Evolutionary conservation across 2,797 vertebrate species (phyloP).

Genomic region (Aulostomus chinensis): DNA sequence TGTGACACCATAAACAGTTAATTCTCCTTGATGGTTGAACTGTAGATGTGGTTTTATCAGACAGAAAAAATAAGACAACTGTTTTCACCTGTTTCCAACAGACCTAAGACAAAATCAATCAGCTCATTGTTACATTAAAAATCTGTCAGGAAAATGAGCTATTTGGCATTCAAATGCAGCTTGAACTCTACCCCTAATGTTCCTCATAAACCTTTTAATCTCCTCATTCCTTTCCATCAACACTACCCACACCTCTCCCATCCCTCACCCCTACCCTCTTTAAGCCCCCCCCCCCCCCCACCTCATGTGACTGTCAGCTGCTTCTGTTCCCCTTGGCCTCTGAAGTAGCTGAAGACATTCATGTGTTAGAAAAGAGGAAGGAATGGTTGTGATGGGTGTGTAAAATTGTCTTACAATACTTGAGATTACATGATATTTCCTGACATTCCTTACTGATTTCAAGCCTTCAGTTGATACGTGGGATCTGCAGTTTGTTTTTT

Average conservation of each 20-base stretch:
- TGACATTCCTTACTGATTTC: slow-evolving; percentile 6
- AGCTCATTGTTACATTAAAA: neutral
- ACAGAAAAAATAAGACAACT: too few species aligned
- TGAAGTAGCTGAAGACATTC: slow-evolving; percentile 34
- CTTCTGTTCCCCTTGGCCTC: slow-evolving; percentile 54
- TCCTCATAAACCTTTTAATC: slow-evolving; percentile 63
- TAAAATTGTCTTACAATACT: slow-evolving; percentile 1
- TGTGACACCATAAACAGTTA: too few species aligned
- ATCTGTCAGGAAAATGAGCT: slow-evolving; percentile 3
- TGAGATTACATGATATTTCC: slow-evolving; percentile 15
- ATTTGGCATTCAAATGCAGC: slow-evolving; percentile 37
- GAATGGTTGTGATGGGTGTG: slow-evolving; percentile 12
- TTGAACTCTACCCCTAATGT: slow-evolving; percentile 27
- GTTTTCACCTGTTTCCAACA: neutral
- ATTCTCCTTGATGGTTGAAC: too few species aligned
- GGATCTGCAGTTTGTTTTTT: neutral
- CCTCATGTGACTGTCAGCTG: slow-evolving; percentile 87
- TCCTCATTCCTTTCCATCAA: slow-evolving; percentile 59
- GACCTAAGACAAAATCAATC: neutral
- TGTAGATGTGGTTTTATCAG: too few species aligned
- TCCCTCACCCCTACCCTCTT: slow-evolving; percentile 27
- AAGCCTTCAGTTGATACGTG: neutral
- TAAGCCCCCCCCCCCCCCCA: slow-evolving; percentile 35
- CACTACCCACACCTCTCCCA: slow-evolving; percentile 6
- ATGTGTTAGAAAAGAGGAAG: slow-evolving; percentile 50